A percentile compares a stretch with the other conserved stretches of the same genome.
Conservation (phyloP, 2,888 invertebrate species). For the Lysandra coridon region DNA sequence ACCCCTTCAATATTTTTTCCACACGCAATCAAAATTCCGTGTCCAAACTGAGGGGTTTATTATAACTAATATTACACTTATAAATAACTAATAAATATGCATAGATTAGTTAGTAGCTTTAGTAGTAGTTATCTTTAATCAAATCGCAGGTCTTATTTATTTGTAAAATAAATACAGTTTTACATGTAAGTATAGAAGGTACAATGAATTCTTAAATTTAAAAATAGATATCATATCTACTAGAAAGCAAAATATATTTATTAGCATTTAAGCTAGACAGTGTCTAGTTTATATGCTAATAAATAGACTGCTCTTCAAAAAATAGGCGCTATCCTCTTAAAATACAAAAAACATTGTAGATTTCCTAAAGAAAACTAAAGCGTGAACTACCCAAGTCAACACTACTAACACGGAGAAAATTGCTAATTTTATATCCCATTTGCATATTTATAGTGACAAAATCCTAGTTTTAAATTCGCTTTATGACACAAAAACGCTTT, state of each 20-base stretch:
- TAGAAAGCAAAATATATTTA: no score
- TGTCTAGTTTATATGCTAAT: no score
- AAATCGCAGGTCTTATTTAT: no score
- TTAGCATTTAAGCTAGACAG: no score
- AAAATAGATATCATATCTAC: no score
- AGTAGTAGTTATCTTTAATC: no score
- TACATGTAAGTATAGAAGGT: no score
- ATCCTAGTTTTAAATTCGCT: conserved; percentile 59
- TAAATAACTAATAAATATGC: background rate
- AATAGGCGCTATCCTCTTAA: background rate
- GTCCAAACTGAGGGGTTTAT: background rate
- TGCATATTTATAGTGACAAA: conserved; percentile 34
- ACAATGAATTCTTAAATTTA: no score
- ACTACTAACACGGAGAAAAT: background rate
- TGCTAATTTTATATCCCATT: conserved; percentile 48
- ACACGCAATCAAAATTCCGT: background rate
- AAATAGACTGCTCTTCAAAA: background rate
- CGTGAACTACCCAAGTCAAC: background rate
- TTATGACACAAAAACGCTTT: conserved; percentile 45
- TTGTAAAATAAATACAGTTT: no score
- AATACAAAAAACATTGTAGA: background rate
- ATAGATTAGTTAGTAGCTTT: background rate
- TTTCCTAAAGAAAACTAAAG: background rate
- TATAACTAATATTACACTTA: background rate
- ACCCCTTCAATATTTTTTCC: background rate